Percentiles rank a stretch among this genome's conserved stretches.
phyloP scores from a whole-genome alignment of 2,797 vertebrate species.

The Anisognathus igniventris region DNA sequence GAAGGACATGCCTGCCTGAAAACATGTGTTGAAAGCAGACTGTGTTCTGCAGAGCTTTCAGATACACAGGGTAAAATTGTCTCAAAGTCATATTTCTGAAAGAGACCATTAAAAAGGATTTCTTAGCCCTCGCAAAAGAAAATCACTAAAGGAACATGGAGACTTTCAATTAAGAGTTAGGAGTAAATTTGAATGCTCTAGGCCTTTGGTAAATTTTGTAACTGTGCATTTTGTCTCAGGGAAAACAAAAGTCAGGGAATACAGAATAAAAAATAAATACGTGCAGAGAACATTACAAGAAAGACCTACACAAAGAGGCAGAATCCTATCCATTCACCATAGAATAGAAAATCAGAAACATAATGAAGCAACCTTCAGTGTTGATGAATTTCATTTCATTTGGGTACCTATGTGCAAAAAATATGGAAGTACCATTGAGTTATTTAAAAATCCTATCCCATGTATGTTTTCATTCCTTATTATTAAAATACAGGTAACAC shows the following conservation, averaged over 20 bases:
- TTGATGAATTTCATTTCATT: not conserved
- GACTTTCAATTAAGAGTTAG: not conserved
- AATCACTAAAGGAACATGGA: not conserved
- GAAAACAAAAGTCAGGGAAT: not conserved
- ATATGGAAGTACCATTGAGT: not conserved
- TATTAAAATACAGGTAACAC: not conserved
- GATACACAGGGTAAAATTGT: not conserved
- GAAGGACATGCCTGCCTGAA: not conserved
- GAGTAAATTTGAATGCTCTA: not conserved
- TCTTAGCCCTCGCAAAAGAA: not conserved
- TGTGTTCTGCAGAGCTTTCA: not conserved
- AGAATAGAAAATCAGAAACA: not conserved
- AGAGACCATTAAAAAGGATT: not conserved
- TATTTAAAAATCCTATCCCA: not conserved
- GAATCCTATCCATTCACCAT: not conserved
- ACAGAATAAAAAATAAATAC: not conserved
- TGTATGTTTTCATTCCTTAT: not conserved
- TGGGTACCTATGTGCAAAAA: not conserved
- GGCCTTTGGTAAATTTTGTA: not conserved
- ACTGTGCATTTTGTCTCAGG: not conserved
- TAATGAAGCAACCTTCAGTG: not conserved
- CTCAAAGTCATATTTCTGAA: not conserved
- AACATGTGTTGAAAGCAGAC: not conserved
- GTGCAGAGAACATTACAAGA: not conserved
- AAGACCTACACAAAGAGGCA: not conserved